Percentiles rank a stretch among this genome's conserved stretches.
Conservation (phyloP, 2,797 vertebrate species). For the Lutjanus campechanus region DNA sequence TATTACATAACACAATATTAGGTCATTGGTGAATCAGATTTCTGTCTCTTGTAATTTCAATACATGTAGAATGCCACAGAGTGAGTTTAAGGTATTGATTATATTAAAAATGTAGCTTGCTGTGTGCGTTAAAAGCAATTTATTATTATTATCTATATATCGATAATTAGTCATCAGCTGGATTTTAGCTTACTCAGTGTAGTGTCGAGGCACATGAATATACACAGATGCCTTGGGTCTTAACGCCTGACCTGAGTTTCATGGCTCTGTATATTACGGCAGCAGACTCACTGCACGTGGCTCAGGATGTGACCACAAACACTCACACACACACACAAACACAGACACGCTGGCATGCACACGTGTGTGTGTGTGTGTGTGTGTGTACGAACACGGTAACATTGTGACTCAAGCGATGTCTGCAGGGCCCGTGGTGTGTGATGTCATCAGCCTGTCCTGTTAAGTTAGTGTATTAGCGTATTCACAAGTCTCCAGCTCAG, state of each 20-base stretch:
- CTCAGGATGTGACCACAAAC: constrained; percentile 72
- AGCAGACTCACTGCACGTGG: constrained; percentile 68
- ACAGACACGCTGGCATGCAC: constrained; percentile 25
- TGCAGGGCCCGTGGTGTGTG: constrained; percentile 77
- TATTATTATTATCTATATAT: background rate
- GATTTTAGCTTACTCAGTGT: background rate
- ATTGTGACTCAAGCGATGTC: constrained; percentile 75
- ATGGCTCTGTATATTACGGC: constrained; percentile 41
- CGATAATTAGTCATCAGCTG: background rate
- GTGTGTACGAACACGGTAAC: constrained; percentile 49
- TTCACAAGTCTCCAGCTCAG: constrained; percentile 80
- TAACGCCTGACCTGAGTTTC: constrained; percentile 55
- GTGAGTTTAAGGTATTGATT: background rate
- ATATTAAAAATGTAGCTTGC: background rate
- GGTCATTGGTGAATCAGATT: background rate
- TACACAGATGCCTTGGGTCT: constrained; percentile 64
- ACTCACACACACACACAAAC: constrained; percentile 31
- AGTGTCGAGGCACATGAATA: constrained; percentile 17
- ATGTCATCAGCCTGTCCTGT: constrained; percentile 87
- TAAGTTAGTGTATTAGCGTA: constrained; percentile 80
- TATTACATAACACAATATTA: constrained; percentile 1
- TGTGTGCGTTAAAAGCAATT: background rate
- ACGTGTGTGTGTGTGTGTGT: constrained; percentile 24
- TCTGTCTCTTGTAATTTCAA: constrained; percentile 8
- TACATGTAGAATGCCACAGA: constrained; percentile 12